These are phyloP conservation scores for Parazoanthus swiftii DNA, from an alignment of 92 coral and sea anemone genomes.

Conservation along the genomic window DNA sequence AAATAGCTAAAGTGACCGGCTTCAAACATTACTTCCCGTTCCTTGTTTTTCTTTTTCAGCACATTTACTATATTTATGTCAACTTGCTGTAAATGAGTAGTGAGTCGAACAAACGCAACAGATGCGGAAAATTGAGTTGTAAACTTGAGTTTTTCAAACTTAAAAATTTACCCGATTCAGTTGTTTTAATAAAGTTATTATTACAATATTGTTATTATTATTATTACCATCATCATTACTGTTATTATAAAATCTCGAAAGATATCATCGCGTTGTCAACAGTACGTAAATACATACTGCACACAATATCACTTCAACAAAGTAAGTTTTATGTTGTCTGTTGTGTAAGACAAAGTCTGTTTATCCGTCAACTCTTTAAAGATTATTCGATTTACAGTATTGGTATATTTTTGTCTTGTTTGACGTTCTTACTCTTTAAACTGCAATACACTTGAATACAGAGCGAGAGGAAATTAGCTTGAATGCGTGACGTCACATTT, in stretches of 20 bases:
- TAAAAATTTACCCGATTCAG: too few species aligned
- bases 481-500: not conserved
- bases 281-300: not conserved
- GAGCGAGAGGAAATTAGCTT: not conserved
- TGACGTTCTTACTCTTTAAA: not conserved
- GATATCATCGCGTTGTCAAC: not conserved
- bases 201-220: too few species aligned
- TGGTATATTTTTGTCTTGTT: not conserved
- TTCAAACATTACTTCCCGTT: not conserved
- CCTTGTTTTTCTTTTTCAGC: not conserved
- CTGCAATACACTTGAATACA: too few species aligned
- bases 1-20: not conserved
- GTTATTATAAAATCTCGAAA: not conserved
- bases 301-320: too few species aligned
- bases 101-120: not conserved
- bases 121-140: not conserved
- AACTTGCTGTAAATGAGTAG: not conserved
- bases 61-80: not conserved
- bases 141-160: too few species aligned
- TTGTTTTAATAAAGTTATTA: too few species aligned
- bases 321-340: not conserved
- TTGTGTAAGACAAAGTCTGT: not conserved
- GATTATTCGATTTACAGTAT: not conserved
- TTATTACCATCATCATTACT: too few species aligned
- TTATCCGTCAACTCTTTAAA: not conserved